phyloP scores from a whole-genome alignment of 2,797 vertebrate genomes.

The Catostomus latipinnis region DNA sequence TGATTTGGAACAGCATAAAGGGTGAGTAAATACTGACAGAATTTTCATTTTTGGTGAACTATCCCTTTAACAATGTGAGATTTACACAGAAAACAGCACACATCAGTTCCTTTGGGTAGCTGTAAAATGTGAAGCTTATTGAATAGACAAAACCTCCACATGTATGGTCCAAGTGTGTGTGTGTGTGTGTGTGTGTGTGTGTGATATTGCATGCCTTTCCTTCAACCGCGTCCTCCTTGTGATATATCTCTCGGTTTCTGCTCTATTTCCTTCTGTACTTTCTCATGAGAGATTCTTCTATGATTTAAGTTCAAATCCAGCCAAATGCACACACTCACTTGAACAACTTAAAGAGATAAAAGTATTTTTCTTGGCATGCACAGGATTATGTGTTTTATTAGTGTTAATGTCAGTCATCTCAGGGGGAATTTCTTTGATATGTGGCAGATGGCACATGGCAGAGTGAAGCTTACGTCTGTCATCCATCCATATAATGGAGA shows the following conservation, averaged over 20 bases:
- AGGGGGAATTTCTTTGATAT: constrained; percentile 50
- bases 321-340: constrained; percentile 2
- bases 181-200: constrained; percentile 2
- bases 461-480: constrained; percentile 15
- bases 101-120: neutral
- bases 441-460: neutral
- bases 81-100: neutral
- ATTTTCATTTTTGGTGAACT: neutral
- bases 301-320: constrained; percentile 1
- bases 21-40: neutral
- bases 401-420: constrained; percentile 34
- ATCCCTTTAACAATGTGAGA: neutral
- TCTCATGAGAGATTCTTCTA: constrained; percentile 51
- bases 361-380: constrained; percentile 29
- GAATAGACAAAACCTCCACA: constrained; percentile 7
- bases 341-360: constrained; percentile 24
- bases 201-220: constrained; percentile 19
- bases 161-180: constrained; percentile 50
- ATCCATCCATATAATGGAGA: constrained; percentile 19
- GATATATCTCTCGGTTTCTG: constrained; percentile 70
- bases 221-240: constrained; percentile 54
- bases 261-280: constrained; percentile 65
- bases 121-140: constrained; percentile 12
- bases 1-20: neutral
- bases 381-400: constrained; percentile 47